These are phyloP conservation scores for Ericerus pela DNA, from an alignment of 1,140 invertebrate genomes.

Conservation along the genomic window DNA sequence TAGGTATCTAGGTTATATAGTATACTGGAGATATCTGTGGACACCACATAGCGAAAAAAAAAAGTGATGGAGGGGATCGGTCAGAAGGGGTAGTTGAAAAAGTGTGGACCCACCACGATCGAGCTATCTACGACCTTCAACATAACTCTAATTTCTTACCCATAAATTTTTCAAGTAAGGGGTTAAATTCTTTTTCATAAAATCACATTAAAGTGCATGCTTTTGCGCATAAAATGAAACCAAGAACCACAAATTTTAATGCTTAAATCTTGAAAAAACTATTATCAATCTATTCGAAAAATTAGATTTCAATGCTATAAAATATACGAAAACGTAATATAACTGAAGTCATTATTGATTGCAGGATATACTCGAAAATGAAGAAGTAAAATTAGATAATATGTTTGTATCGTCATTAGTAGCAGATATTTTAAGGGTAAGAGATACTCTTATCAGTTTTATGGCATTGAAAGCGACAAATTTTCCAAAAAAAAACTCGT, in stretches of 20 bases:
- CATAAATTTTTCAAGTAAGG: too few species aligned
- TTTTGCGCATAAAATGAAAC: not conserved
- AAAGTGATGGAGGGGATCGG: too few species aligned
- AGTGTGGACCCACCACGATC: too few species aligned
- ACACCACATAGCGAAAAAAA: too few species aligned
- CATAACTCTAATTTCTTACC: too few species aligned
- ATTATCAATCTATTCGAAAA: not conserved
- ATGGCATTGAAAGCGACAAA: constrained; percentile 7
- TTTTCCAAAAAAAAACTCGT: constrained; percentile 11
- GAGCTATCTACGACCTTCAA: too few species aligned
- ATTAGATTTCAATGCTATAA: not conserved
- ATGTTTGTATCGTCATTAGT: constrained; percentile 83
- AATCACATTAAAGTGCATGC: not conserved
- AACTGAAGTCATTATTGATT: constrained; percentile 5
- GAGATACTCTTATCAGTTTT: too few species aligned
- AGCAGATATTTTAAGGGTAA: too few species aligned
- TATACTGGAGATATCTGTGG: too few species aligned
- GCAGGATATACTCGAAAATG: constrained; percentile 79
- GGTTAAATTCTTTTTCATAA: not conserved
- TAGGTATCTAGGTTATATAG: too few species aligned
- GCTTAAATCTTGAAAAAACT: not conserved
- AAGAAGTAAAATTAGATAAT: constrained; percentile 69
- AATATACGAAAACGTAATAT: constrained; percentile 1
- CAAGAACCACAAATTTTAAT: too few species aligned
- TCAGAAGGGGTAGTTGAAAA: too few species aligned